Conservation (phyloP, 1,140 invertebrate species). For the Goniozus legneri region DNA sequence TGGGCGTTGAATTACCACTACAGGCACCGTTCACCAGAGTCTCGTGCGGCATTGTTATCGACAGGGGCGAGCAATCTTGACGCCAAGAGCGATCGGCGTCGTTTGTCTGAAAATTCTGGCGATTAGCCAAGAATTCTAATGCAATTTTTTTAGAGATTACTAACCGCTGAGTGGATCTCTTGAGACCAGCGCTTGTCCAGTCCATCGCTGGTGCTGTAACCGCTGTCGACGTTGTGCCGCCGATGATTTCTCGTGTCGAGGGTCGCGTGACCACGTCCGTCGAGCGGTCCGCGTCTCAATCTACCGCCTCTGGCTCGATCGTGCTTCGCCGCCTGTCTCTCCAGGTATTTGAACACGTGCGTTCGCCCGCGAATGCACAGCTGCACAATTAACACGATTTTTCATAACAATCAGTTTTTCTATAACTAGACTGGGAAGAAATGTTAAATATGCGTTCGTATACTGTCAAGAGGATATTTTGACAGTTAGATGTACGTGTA, state of each 20-base stretch:
- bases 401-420: no score
- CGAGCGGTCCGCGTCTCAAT: conserved; percentile 42
- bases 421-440: no score
- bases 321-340: conserved; percentile 78
- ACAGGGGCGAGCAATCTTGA: conserved; percentile 51
- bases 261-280: conserved; percentile 56
- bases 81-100: conserved; percentile 28
- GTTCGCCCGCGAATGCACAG: conserved; percentile 86
- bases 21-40: conserved; percentile 49
- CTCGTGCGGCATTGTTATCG: conserved; percentile 47
- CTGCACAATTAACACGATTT: no score
- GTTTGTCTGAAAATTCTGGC: no score
- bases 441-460: no score
- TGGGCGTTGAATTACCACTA: conserved; percentile 59
- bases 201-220: conserved; percentile 77
- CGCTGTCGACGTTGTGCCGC: conserved; percentile 80
- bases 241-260: conserved; percentile 50
- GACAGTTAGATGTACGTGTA: no score
- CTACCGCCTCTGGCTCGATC: conserved; percentile 51
- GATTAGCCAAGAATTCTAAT: no score
- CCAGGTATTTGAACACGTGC: conserved; percentile 92
- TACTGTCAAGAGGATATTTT: no score
- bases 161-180: conserved; percentile 59
- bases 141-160: conserved; percentile 22
- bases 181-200: conserved; percentile 83